Evolutionary conservation across 2,888 invertebrate species (phyloP).

Genomic region (Lasioglossum pauxillum): DNA sequence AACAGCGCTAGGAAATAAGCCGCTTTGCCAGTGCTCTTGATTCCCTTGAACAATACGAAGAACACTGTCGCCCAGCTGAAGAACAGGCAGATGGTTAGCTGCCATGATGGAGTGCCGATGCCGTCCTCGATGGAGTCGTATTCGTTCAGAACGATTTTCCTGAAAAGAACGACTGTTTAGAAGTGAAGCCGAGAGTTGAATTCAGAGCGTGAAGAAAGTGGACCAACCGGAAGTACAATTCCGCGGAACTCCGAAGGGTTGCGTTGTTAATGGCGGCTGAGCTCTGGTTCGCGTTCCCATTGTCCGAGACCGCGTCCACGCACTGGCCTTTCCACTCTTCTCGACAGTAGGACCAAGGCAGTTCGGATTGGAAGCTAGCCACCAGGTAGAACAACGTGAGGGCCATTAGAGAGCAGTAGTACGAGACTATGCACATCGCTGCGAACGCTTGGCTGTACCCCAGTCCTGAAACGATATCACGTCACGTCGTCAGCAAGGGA

Average conservation of each 20-base stretch:
- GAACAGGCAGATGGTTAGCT: slow-evolving; percentile 85
- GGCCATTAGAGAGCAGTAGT: slow-evolving; percentile 85
- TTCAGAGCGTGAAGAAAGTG: too few species aligned
- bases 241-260: slow-evolving; percentile 72
- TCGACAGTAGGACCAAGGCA: slow-evolving; percentile 85
- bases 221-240: slow-evolving; percentile 76
- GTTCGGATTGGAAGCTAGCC: slow-evolving; percentile 82
- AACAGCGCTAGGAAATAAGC: slow-evolving; percentile 90
- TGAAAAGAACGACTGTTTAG: slow-evolving; percentile 65
- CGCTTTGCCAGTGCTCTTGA: slow-evolving; percentile 87
- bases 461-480: slow-evolving; percentile 73
- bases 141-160: slow-evolving; percentile 86
- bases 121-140: slow-evolving; percentile 85
- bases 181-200: background rate
- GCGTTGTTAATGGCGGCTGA: slow-evolving; percentile 20
- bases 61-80: slow-evolving; percentile 86
- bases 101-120: slow-evolving; percentile 86
- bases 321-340: slow-evolving; percentile 80
- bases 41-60: slow-evolving; percentile 85
- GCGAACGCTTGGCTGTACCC: slow-evolving; percentile 85
- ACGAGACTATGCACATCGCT: slow-evolving; percentile 83
- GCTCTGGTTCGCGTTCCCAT: background rate
- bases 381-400: slow-evolving; percentile 84
- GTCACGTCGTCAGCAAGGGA: background rate
- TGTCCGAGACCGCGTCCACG: slow-evolving; percentile 59